Conservation (phyloP, 2,113 vertebrate species). For the Pteruthius melanotis region DNA sequence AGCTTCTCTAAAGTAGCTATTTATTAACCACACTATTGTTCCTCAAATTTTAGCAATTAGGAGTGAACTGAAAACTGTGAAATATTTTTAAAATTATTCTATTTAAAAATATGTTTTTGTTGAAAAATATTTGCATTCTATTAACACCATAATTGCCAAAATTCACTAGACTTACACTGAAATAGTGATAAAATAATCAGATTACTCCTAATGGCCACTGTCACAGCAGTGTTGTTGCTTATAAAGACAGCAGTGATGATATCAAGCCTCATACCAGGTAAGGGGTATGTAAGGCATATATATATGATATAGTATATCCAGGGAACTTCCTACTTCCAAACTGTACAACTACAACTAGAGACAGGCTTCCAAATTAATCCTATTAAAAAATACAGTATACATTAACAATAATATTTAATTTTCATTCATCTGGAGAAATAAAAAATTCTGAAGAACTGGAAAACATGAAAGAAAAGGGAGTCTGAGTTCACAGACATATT, state of each 20-base stretch:
- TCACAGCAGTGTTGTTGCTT: background rate
- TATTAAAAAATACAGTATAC: background rate
- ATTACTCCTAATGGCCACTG: background rate
- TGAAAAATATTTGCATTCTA: background rate
- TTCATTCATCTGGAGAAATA: background rate
- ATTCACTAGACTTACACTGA: background rate
- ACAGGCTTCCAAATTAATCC: background rate
- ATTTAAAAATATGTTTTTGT: background rate
- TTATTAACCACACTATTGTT: background rate
- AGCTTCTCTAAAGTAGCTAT: background rate
- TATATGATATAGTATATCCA: background rate
- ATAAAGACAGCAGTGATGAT: background rate
- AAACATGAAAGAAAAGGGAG: background rate
- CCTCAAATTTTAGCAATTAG: background rate
- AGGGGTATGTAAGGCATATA: no score
- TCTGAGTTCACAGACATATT: background rate
- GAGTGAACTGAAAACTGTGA: background rate
- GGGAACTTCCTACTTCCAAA: background rate
- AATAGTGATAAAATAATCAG: background rate
- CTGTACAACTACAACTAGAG: background rate
- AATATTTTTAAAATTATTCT: rapidly evolving
- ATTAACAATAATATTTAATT: background rate
- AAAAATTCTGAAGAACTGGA: background rate
- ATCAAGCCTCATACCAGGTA: background rate
- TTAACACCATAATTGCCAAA: background rate